These are phyloP conservation scores for Amazona guildingii DNA, from an alignment of 2,113 vertebrate species.

Conservation along the genomic window DNA sequence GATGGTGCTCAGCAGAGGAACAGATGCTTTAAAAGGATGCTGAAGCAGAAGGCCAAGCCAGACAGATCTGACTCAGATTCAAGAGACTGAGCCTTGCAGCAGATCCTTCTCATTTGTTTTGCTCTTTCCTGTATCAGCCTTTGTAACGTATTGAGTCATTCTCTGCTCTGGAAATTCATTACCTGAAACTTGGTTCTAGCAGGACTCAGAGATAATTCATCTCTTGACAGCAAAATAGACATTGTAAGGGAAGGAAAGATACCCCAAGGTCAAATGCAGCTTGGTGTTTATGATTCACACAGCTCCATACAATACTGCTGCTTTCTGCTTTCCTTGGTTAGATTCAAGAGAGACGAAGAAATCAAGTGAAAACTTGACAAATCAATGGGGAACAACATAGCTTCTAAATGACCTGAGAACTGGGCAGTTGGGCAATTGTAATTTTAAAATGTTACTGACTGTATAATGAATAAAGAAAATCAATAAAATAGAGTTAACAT, in stretches of 20 bases:
- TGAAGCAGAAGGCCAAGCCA: not conserved
- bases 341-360: not conserved
- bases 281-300: not conserved
- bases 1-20: not conserved
- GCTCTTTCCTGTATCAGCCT: not conserved
- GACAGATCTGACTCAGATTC: not conserved
- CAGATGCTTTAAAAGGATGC: not conserved
- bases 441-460: conserved; percentile 23
- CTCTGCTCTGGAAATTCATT: conserved; percentile 4
- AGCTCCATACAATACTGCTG: not conserved
- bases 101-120: not conserved
- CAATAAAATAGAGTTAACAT: conserved; percentile 9
- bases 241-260: not conserved
- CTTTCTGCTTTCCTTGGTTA: not conserved
- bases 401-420: not conserved
- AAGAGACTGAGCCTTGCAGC: not conserved
- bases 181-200: not conserved
- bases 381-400: not conserved
- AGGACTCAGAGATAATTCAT: not conserved
- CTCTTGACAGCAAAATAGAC: not conserved
- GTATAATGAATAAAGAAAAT: not conserved
- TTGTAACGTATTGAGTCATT: not conserved
- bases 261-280: not conserved
- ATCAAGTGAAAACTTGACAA: not conserved
- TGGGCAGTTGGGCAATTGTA: not conserved